These are phyloP conservation scores for Dasypus novemcinctus DNA, from an alignment of 2,113 vertebrate genomes.

Conservation along the genomic window DNA sequence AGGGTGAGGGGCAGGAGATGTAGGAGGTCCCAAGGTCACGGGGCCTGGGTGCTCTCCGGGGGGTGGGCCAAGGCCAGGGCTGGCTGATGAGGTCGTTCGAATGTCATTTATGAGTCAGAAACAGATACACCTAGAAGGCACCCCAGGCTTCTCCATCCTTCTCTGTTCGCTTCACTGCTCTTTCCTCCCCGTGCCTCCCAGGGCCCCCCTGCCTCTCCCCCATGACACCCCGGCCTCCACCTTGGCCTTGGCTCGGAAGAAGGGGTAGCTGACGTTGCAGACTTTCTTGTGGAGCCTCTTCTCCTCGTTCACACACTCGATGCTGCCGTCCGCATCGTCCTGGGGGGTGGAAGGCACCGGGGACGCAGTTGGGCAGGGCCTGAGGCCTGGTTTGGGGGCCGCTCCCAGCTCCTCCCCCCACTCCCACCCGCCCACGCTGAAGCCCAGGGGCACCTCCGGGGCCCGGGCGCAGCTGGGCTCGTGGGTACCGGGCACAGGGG, in stretches of 20 bases:
- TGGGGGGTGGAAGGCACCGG: constrained; percentile 57
- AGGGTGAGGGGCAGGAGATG: not conserved
- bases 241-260: constrained; percentile 94
- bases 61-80: not conserved
- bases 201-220: not conserved
- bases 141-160: too few species aligned
- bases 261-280: constrained; percentile 94
- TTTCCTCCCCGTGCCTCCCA: not conserved
- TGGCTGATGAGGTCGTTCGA: not conserved
- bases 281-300: constrained; percentile 83
- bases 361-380: not conserved
- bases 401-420: not conserved
- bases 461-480: too few species aligned
- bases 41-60: not conserved
- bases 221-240: constrained; percentile 75
- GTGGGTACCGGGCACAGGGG: too few species aligned
- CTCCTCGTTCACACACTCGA: constrained; percentile 88
- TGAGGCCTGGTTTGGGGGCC: not conserved
- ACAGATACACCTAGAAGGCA: not conserved
- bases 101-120: not conserved
- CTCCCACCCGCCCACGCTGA: too few species aligned
- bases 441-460: not conserved
- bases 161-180: not conserved
- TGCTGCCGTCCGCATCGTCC: constrained; percentile 91
- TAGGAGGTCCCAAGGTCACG: not conserved